These are phyloP conservation scores for Myathropa florea DNA, from an alignment of 2,888 invertebrate species.

Conservation along the genomic window DNA sequence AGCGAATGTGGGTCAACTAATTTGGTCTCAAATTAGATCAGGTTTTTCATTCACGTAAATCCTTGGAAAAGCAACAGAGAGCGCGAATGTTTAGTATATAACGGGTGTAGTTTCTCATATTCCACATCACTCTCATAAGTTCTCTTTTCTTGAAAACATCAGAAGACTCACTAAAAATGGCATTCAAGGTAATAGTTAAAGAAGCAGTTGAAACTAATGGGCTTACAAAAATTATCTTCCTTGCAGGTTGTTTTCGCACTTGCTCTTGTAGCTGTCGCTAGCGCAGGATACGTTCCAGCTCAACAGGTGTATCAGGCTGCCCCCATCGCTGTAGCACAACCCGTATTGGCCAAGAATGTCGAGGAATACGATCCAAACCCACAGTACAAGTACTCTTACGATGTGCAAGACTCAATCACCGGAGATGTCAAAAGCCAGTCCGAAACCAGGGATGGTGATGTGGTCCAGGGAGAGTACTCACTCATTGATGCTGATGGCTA, in stretches of 20 bases:
- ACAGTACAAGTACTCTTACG: slow-evolving; percentile 73
- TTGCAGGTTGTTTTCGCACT: slow-evolving; percentile 76
- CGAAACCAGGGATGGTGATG: slow-evolving; percentile 72
- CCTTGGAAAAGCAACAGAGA: not conserved
- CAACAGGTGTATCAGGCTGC: slow-evolving; percentile 69
- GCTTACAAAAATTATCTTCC: slow-evolving; percentile 36
- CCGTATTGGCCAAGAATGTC: slow-evolving; percentile 54
- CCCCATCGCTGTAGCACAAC: slow-evolving; percentile 55
- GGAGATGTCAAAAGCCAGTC: slow-evolving; percentile 73
- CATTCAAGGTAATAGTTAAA: not conserved
- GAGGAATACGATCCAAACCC: slow-evolving; percentile 73
- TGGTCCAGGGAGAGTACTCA: slow-evolving; percentile 72
- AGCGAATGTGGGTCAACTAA: slow-evolving; percentile 33
- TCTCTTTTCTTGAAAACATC: slow-evolving; percentile 10
- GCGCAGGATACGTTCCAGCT: slow-evolving; percentile 73
- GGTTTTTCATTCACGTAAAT: not conserved
- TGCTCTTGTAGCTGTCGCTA: slow-evolving; percentile 77
- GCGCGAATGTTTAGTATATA: slow-evolving; percentile 38
- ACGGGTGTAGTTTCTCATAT: slow-evolving; percentile 8
- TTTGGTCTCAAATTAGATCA: not conserved
- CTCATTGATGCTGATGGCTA: slow-evolving; percentile 73
- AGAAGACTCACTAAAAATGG: not conserved
- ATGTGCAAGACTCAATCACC: slow-evolving; percentile 72
- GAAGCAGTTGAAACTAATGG: slow-evolving; percentile 28
- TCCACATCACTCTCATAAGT: slow-evolving; percentile 42